Percentiles rank a stretch among this genome's conserved stretches.
These are phyloP conservation scores for Sinotaia quadrata DNA, from an alignment of 2,888 invertebrate species.

Conservation along the genomic window DNA sequence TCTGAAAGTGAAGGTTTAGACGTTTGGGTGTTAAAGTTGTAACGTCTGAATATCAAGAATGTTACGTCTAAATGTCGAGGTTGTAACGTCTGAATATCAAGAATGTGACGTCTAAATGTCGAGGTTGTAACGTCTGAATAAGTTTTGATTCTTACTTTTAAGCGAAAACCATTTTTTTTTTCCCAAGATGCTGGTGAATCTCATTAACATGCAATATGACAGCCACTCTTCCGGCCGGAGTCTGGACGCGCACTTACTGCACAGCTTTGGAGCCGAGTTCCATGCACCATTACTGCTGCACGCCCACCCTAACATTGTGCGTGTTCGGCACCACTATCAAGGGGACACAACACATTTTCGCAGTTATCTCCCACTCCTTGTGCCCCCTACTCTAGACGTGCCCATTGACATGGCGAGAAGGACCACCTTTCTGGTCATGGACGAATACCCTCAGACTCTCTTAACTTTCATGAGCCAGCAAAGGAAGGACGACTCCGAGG, in stretches of 20 bases:
- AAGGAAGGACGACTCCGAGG: conserved; percentile 20
- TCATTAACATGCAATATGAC: conserved; percentile 32
- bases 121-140: no score
- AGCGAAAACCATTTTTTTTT: no score
- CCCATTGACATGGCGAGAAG: conserved; percentile 41
- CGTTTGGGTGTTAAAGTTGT: no score
- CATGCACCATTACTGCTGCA: conserved; percentile 33
- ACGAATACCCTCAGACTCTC: conserved; percentile 43
- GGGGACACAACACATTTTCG: conserved; percentile 46
- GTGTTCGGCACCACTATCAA: conserved; percentile 43
- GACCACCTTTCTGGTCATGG: conserved; percentile 48
- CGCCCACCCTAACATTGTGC: conserved; percentile 43
- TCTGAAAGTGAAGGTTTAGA: no score
- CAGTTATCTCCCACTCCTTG: conserved; percentile 38
- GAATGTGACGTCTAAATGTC: no score
- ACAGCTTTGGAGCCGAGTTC: conserved; percentile 41
- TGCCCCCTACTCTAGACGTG: conserved; percentile 35
- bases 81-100: no score
- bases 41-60: no score
- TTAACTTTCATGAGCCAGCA: conserved; percentile 35
- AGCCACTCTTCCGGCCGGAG: conserved; percentile 36
- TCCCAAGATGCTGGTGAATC: conserved; percentile 49
- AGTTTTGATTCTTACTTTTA: no score
- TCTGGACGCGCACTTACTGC: conserved; percentile 32
- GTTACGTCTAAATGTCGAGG: no score